These are phyloP conservation scores for Aquatica leii DNA, from an alignment of 2,888 invertebrate species.

Conservation along the genomic window DNA sequence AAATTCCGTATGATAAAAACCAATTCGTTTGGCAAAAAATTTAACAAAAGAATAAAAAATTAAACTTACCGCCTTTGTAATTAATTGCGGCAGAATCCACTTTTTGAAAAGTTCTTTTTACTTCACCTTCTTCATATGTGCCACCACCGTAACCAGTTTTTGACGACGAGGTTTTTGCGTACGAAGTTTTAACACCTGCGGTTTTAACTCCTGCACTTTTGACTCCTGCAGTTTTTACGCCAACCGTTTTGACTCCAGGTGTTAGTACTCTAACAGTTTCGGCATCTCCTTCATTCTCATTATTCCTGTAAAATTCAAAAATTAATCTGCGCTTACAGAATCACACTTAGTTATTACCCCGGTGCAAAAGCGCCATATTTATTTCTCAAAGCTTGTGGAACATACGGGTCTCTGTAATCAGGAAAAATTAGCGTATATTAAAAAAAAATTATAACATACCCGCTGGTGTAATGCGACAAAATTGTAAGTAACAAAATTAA, in stretches of 20 bases:
- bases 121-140: neutral
- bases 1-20: too few species aligned
- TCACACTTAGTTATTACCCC: neutral
- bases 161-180: neutral
- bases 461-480: slow-evolving; percentile 1
- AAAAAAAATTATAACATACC: slow-evolving; percentile 9
- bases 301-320: neutral
- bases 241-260: slow-evolving; percentile 11
- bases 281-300: neutral
- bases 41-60: neutral
- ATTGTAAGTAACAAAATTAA: neutral
- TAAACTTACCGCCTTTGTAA: slow-evolving; percentile 6
- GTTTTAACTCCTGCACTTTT: neutral
- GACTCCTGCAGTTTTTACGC: neutral
- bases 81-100: neutral
- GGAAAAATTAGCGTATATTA: neutral
- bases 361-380: slow-evolving; percentile 11
- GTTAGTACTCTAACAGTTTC: neutral
- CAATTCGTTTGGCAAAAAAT: too few species aligned
- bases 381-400: slow-evolving; percentile 17
- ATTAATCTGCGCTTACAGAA: neutral
- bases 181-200: neutral
- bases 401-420: slow-evolving; percentile 13
- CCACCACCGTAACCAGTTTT: slow-evolving; percentile 4
- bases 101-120: neutral